phyloP scores from a whole-genome alignment of 2,113 vertebrate genomes.

The Galemys pyrenaicus region DNA sequence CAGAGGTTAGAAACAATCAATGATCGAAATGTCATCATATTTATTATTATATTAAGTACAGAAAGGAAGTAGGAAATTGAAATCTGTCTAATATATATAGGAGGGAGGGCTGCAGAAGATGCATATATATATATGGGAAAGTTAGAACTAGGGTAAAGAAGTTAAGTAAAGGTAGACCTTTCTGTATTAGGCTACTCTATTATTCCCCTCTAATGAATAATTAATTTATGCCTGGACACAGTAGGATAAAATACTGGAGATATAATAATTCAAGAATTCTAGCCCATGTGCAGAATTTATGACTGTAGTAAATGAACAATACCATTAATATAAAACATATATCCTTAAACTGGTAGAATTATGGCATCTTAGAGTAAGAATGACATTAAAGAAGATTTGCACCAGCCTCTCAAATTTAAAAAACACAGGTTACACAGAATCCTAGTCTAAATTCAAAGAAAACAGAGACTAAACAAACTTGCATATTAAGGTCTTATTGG shows the following conservation, averaged over 20 bases:
- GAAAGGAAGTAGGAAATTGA: not conserved
- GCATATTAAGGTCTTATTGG: not conserved
- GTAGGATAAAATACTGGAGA: not conserved
- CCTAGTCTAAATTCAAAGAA: not conserved
- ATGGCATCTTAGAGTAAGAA: not conserved
- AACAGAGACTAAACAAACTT: not conserved
- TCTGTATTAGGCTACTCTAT: not conserved
- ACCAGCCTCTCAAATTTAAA: not conserved
- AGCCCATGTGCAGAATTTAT: not conserved
- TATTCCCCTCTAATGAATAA: not conserved
- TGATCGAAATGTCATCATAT: not conserved
- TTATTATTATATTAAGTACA: not conserved
- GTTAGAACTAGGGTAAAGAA: not conserved
- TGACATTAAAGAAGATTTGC: not conserved
- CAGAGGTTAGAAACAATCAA: not conserved
- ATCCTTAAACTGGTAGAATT: not conserved
- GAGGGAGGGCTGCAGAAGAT: not conserved
- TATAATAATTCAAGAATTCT: not conserved
- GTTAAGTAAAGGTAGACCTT: not conserved
- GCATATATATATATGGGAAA: not conserved
- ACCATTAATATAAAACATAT: conserved; percentile 20
- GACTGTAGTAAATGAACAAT: not conserved
- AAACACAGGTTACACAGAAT: not conserved
- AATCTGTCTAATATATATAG: not conserved
- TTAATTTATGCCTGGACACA: not conserved